phyloP scores from a whole-genome alignment of 2,888 invertebrate genomes.

The Pyrocoelia pectoralis region DNA sequence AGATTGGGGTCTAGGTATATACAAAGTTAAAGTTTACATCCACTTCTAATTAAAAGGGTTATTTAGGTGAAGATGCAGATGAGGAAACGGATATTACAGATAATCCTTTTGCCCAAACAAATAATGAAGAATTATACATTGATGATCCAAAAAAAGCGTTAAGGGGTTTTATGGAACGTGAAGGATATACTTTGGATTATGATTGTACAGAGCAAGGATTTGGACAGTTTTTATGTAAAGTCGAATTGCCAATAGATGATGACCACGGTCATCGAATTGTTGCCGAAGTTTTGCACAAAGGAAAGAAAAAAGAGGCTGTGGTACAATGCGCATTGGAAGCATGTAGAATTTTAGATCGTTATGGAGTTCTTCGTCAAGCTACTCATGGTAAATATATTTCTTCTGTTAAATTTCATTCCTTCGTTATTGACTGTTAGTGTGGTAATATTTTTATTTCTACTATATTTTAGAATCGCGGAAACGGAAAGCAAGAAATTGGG shows the following conservation, averaged over 20 bases:
- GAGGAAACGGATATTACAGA: conserved; percentile 82
- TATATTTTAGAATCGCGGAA: conserved; percentile 76
- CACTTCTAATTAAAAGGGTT: neutral
- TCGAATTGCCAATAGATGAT: conserved; percentile 83
- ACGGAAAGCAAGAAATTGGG: conserved; percentile 78
- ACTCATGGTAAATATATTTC: conserved; percentile 72
- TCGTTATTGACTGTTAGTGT: neutral
- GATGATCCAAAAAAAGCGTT: conserved; percentile 96
- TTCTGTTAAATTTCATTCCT: conserved; percentile 40
- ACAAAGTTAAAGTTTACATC: neutral
- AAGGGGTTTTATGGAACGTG: conserved; percentile 93
- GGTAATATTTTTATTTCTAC: neutral
- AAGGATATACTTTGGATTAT: conserved; percentile 86
- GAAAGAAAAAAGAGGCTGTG: conserved; percentile 95
- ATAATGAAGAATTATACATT: conserved; percentile 88
- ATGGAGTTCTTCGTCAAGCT: conserved; percentile 85
- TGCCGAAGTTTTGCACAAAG: conserved; percentile 87
- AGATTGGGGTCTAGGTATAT: conserved; percentile 89
- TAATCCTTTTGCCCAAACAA: conserved; percentile 83
- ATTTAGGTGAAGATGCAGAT: conserved; percentile 81
- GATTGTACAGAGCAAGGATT: conserved; percentile 85
- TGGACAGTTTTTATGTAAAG: conserved; percentile 87
- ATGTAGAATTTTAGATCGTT: conserved; percentile 87
- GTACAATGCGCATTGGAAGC: conserved; percentile 94
- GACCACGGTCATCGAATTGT: conserved; percentile 76